phyloP scores from a whole-genome alignment of 1,140 invertebrate species.

The Cryptotermes secundus region DNA sequence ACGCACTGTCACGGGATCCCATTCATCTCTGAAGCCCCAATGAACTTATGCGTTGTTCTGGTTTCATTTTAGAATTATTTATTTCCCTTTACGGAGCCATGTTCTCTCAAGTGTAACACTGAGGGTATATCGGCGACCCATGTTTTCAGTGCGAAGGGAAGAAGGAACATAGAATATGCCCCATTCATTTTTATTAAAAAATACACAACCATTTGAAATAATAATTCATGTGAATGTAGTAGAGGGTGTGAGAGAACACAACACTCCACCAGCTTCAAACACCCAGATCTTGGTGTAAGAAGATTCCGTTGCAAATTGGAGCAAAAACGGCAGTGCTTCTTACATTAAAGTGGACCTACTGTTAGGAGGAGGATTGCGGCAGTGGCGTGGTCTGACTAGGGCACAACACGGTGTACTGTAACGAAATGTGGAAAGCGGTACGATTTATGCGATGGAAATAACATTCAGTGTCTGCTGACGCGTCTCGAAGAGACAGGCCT shows the following conservation, averaged over 20 bases:
- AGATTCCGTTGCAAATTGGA: background rate
- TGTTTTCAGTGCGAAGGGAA: background rate
- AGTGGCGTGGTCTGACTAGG: no score
- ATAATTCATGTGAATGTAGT: background rate
- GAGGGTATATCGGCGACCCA: background rate
- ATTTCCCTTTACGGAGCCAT: background rate
- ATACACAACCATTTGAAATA: background rate
- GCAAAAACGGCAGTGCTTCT: background rate
- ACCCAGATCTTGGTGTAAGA: background rate
- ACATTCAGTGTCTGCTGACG: no score
- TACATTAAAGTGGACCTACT: conserved; percentile 1
- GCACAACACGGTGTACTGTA: no score
- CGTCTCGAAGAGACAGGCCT: no score
- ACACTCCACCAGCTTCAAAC: background rate
- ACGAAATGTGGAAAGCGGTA: no score
- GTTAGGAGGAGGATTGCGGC: background rate
- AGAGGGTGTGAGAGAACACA: background rate
- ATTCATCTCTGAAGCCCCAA: background rate
- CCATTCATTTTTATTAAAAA: background rate
- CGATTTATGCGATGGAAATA: no score
- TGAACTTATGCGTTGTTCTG: background rate
- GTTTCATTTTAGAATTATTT: background rate
- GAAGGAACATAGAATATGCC: background rate
- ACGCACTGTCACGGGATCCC: background rate
- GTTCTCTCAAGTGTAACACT: background rate